Percentiles rank a stretch among this genome's conserved stretches.
Evolutionary conservation across 2,797 vertebrate genomes (phyloP).

Genomic region (Peromyscus eremicus): DNA sequence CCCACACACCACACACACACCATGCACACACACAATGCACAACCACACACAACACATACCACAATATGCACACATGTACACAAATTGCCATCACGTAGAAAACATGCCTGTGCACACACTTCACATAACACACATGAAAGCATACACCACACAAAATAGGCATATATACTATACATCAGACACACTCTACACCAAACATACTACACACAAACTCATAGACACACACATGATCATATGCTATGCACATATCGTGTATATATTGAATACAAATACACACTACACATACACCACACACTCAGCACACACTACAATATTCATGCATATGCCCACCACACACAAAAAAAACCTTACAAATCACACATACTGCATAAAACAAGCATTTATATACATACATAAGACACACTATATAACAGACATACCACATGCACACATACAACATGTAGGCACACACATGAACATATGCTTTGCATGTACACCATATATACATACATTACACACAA

Average conservation of each 20-base stretch:
- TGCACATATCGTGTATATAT: background rate
- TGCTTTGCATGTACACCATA: background rate
- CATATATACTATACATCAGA: background rate
- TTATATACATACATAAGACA: background rate
- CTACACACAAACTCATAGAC: background rate
- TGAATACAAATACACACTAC: background rate
- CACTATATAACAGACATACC: background rate
- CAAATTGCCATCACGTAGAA: background rate
- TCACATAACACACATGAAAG: background rate
- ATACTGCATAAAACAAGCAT: background rate
- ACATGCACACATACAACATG: background rate
- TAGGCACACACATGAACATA: background rate
- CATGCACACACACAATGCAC: background rate
- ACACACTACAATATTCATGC: background rate
- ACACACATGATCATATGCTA: background rate
- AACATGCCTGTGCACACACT: background rate
- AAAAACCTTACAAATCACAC: background rate
- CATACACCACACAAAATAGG: background rate
- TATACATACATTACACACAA: background rate
- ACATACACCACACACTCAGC: background rate
- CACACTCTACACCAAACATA: background rate
- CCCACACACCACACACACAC: background rate
- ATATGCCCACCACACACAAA: no score
- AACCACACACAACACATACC: background rate
- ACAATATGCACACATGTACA: background rate